Conservation (phyloP, 2,888 invertebrate genomes). For the Hyles lineata region DNA sequence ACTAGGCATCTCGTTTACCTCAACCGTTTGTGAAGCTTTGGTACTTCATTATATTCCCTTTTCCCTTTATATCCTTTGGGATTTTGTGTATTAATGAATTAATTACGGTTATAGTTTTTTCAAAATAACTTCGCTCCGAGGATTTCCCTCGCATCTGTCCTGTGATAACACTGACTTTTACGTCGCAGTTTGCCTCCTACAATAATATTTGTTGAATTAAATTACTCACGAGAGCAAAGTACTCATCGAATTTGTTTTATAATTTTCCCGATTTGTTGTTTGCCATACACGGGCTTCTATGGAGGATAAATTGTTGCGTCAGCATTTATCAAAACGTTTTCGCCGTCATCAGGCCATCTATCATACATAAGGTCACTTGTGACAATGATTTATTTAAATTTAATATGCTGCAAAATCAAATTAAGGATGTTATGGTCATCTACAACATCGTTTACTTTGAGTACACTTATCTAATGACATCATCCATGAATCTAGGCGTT, state of each 20-base stretch:
- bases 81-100: background rate
- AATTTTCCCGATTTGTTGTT: constrained; percentile 10
- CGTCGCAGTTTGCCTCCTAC: background rate
- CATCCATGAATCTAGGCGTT: too few relatives aligned
- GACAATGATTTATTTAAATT: too few relatives aligned
- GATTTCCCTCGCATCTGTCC: constrained; percentile 5
- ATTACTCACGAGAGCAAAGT: background rate
- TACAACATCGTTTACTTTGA: too few relatives aligned
- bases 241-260: background rate
- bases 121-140: background rate
- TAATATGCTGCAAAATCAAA: too few relatives aligned
- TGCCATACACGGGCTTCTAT: background rate
- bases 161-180: constrained; percentile 14
- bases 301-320: background rate
- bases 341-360: background rate
- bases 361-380: too few relatives aligned
- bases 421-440: too few relatives aligned
- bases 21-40: background rate
- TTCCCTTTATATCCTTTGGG: background rate
- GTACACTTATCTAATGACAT: too few relatives aligned
- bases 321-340: background rate
- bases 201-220: background rate
- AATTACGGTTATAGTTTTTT: background rate
- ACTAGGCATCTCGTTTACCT: background rate
- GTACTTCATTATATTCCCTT: background rate